These are phyloP conservation scores for Mus minutoides DNA, from an alignment of 2,797 vertebrate species.

Conservation along the genomic window DNA sequence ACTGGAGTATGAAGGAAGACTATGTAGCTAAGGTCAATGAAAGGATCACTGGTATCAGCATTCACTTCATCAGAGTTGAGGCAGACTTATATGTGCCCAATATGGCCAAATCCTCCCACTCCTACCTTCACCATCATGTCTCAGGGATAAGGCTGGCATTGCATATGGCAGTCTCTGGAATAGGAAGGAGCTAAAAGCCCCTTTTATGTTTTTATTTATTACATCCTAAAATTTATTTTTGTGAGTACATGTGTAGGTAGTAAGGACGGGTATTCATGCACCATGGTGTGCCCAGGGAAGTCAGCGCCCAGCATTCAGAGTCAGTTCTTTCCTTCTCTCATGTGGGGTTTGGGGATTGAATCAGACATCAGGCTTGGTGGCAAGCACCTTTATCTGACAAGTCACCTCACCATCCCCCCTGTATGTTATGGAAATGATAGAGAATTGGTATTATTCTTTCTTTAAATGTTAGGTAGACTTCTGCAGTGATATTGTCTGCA, in stretches of 20 bases:
- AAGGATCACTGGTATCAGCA: neutral
- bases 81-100: neutral
- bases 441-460: slow-evolving; percentile 8
- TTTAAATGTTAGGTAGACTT: slow-evolving; percentile 25
- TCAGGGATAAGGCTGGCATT: neutral
- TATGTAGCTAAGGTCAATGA: neutral
- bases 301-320: neutral
- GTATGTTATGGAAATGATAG: neutral
- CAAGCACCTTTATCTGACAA: neutral
- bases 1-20: neutral
- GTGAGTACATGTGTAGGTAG: neutral
- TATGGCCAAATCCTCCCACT: neutral
- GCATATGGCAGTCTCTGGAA: neutral
- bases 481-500: neutral
- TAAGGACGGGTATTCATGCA: neutral
- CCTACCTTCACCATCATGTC: neutral
- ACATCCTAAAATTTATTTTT: neutral
- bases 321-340: neutral
- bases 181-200: neutral
- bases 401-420: neutral
- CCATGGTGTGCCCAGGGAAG: neutral
- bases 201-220: neutral
- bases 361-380: neutral
- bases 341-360: neutral
- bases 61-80: neutral